Base-by-base conservation (phyloP, 2,113 vertebrate species). In the Pomatostomus ruficeps region DNA sequence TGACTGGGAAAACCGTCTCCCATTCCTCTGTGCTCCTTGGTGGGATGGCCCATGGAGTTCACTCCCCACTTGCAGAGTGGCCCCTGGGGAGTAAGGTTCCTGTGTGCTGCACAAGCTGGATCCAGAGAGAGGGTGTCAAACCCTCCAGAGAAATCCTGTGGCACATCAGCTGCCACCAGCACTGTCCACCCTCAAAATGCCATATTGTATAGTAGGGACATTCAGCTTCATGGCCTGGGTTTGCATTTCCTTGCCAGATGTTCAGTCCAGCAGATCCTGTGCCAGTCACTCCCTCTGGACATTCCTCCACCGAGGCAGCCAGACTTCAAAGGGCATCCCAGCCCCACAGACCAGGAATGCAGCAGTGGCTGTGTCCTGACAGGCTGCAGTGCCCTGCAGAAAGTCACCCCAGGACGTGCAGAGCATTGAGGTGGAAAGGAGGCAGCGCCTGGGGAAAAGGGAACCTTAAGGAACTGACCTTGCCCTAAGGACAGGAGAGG, bases 241-340 rank as follows among this genome's bases (percentile, higher is more conserved):
- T 85, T 49, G 17, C 6, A 2, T 63, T 86, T 59, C 36, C 33
- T 82, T 49, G 75, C 28, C 84, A 77, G 72, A 79, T 62, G 49
- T 24, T n/a, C 48, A 73, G 46, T 28, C 35, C 22, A 7, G 75
- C 33, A 62, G 61, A 45, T 36, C 46, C 31, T 52, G 8, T 35
- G 58, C 72, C 20, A 11, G n/a, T 85, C 24, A 1, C 21, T 66
- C 19, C 49, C 67, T 68, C 61, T 88, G 74, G 75, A 68, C 26
- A 11, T 71, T 66, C 14, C 52, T 42, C 14, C 25, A 36, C 52
- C 35, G 52, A 91, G 81, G 55, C 95, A 93, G 36, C 40, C 82
- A 94, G 88, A 22, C 76, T 91, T 72, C 86, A 15, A 36, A 88
- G 81, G 54, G 65, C 89, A 80, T 95, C 87, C 72, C 73, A 91